Percentiles rank a stretch among this genome's conserved stretches.
These are phyloP conservation scores for Amphiprion ocellaris DNA, from an alignment of 2,113 vertebrate species.

Conservation along the genomic window DNA sequence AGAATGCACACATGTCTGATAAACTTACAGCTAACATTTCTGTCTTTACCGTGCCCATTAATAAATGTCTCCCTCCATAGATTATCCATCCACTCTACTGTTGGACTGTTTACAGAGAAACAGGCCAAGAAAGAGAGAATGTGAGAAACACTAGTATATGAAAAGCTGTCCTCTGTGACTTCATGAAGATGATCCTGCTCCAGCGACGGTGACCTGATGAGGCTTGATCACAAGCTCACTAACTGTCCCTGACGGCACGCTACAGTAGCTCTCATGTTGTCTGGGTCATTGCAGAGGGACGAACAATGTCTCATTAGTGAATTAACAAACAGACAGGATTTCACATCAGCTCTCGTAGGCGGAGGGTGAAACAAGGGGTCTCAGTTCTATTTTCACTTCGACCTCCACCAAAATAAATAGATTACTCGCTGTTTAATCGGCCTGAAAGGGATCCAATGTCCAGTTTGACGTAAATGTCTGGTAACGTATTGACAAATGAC, in stretches of 20 bases:
- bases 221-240: slow-evolving; percentile 6
- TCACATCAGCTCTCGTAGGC: not conserved
- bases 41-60: too few species aligned
- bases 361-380: slow-evolving; percentile 11
- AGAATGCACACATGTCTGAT: too few species aligned
- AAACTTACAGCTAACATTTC: too few species aligned
- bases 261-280: slow-evolving; percentile 11
- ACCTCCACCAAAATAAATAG: not conserved
- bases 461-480: not conserved
- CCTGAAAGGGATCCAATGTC: not conserved
- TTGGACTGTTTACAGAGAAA: not conserved
- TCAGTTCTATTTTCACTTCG: not conserved
- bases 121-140: too few species aligned
- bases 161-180: not conserved
- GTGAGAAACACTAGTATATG: too few species aligned
- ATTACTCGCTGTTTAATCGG: not conserved
- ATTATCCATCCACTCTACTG: not conserved
- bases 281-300: slow-evolving; percentile 6
- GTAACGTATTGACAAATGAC: not conserved
- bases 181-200: not conserved
- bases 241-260: not conserved
- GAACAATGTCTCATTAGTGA: slow-evolving; percentile 27
- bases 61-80: too few species aligned
- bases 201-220: not conserved
- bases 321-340: slow-evolving; percentile 27